A percentile compares a stretch with the other conserved stretches of the same genome.
Conservation (phyloP, 2,113 vertebrate genomes). For the Climacteris rufus region DNA sequence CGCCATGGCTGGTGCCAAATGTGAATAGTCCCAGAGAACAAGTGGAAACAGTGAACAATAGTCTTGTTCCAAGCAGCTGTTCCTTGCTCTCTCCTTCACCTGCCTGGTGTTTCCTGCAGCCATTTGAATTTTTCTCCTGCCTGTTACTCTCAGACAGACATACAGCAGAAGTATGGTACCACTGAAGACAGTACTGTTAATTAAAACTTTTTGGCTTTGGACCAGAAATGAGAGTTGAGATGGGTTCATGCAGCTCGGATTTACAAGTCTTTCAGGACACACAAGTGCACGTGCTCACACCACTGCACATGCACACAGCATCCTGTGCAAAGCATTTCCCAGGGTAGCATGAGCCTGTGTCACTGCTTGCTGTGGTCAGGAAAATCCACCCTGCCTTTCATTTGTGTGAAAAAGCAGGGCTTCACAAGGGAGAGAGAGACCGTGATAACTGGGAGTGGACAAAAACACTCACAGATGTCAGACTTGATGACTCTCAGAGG, state of each 20-base stretch:
- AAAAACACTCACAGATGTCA: neutral
- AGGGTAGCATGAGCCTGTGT: neutral
- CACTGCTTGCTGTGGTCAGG: neutral
- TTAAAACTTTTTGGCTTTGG: neutral
- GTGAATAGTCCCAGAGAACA: neutral
- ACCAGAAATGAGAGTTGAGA: neutral
- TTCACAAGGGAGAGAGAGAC: neutral
- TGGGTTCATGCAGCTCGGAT: neutral
- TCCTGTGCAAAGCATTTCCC: neutral
- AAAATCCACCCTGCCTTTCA: neutral
- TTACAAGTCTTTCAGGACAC: neutral
- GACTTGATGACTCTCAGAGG: neutral
- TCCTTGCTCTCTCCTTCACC: neutral
- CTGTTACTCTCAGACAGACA: neutral
- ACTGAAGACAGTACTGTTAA: neutral
- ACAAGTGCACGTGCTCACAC: neutral
- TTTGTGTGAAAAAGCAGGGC: neutral
- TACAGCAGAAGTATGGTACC: neutral
- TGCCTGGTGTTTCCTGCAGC: neutral
- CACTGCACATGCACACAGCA: neutral
- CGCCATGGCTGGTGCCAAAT: neutral
- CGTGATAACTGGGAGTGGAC: neutral
- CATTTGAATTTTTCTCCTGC: neutral
- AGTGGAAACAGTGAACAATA: neutral
- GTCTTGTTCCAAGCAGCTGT: conserved; percentile 14